Evolutionary conservation across 2,797 vertebrate species (phyloP).

Genomic region (Varecia variegata): DNA sequence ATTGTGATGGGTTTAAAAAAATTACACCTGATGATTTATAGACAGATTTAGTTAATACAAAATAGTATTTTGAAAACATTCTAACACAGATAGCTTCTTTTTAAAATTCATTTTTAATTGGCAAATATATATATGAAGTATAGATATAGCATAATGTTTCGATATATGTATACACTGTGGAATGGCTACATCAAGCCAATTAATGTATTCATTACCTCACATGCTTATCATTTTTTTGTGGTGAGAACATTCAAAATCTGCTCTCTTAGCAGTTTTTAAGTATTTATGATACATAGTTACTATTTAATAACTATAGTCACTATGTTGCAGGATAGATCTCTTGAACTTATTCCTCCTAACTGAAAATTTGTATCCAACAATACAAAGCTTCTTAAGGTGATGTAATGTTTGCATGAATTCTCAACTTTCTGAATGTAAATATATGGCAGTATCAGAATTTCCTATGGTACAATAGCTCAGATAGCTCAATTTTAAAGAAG

Average conservation of each 20-base stretch:
- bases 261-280: neutral
- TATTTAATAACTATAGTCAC: neutral
- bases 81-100: neutral
- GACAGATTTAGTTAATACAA: neutral
- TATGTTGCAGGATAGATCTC: neutral
- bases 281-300: neutral
- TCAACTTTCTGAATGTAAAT: slow-evolving; percentile 13
- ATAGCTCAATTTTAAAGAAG: neutral
- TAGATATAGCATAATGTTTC: neutral
- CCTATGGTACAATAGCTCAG: neutral
- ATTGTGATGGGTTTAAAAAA: neutral
- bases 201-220: neutral
- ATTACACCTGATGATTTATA: neutral
- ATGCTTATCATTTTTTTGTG: neutral
- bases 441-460: neutral
- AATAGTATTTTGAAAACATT: slow-evolving; percentile 7
- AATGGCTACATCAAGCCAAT: neutral
- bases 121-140: neutral
- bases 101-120: neutral
- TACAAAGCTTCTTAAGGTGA: neutral
- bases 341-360: neutral
- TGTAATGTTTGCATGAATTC: neutral
- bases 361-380: neutral
- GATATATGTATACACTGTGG: neutral
- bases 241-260: neutral